Evolutionary conservation across 2,113 vertebrate species (phyloP), one percentile per base, ranked within the genome.

Genomic region (Scalopus aquaticus): DNA sequence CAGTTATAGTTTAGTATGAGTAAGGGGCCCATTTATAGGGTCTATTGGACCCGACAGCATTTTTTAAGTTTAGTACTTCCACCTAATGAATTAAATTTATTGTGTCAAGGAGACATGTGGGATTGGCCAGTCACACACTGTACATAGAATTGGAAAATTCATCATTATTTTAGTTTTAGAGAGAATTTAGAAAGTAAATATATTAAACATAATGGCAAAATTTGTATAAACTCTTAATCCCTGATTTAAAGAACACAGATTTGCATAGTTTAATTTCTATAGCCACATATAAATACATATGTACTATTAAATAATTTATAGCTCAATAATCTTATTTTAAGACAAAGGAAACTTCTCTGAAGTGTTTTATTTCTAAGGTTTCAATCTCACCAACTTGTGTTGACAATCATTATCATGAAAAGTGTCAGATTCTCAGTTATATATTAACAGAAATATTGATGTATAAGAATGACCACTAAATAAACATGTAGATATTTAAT

Each of bases 51-150:
- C 12, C n/a, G 13, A 46, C 0, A 35, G 51, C 79, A 64, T 26
- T 39, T 65, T 78, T 90, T 58, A 64, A 79, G 37, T 30, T 90
- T 90, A 79, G n/a, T 28, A 17, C 87, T 96, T 93, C 9, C 17
- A 76, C 30, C n/a, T 62, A 90, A 85, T 96, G 13, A 79, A 77
- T 92, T 88, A 88, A 72, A 90, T 94, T 95, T 81, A 85, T 95
- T 67, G 72, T 65, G 8, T 67, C 60, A 93, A 72, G 0, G n/a
- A 85, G 62, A 84, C 20, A 67, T 91, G 79, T 77, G 4, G 2
- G 60, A 77, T 80, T 77, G 67, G 17, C 26, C 9, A 72, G 81
- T 92, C 11, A 65, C 37, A 65, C 28, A 51, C 9, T 80, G 77
- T 19, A 51, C n/a, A 58, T 42, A 83, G 56, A 44, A 64, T 28